phyloP scores from a whole-genome alignment of 2,113 vertebrate genomes.

The Isichthys henryi region DNA sequence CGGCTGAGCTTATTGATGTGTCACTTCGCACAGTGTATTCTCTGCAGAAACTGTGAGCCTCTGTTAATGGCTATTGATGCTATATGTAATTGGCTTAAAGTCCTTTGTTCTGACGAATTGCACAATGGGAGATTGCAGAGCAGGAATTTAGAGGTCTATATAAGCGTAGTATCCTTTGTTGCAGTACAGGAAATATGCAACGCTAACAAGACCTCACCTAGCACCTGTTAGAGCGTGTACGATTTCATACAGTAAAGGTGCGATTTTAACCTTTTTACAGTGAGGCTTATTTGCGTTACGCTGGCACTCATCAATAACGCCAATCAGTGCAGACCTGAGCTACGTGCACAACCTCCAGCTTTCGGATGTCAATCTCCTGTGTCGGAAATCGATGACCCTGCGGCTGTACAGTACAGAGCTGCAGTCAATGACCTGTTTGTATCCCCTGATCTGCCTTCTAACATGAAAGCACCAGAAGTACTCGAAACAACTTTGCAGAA shows the following conservation, averaged over 20 bases:
- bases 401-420: not conserved
- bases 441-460: not conserved
- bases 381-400: not conserved
- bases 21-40: constrained; percentile 22
- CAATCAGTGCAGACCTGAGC: not conserved
- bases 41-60: not conserved
- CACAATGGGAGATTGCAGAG: not conserved
- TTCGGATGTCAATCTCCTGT: not conserved
- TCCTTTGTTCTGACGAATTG: constrained; percentile 5
- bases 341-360: not conserved
- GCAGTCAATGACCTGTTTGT: not conserved
- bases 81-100: constrained; percentile 24
- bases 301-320: not conserved
- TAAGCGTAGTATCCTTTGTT: constrained; percentile 1
- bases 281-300: not conserved
- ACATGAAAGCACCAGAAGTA: not conserved
- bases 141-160: not conserved
- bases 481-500: constrained; percentile 4
- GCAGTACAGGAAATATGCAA: not conserved
- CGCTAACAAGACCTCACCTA: not conserved
- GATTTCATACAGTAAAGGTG: not conserved
- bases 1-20: constrained; percentile 16
- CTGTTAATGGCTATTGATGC: constrained; percentile 26
- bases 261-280: not conserved
- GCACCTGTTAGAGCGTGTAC: not conserved